Conservation (phyloP, 2,797 vertebrate genomes). For the Clarias laeviceps region DNA sequence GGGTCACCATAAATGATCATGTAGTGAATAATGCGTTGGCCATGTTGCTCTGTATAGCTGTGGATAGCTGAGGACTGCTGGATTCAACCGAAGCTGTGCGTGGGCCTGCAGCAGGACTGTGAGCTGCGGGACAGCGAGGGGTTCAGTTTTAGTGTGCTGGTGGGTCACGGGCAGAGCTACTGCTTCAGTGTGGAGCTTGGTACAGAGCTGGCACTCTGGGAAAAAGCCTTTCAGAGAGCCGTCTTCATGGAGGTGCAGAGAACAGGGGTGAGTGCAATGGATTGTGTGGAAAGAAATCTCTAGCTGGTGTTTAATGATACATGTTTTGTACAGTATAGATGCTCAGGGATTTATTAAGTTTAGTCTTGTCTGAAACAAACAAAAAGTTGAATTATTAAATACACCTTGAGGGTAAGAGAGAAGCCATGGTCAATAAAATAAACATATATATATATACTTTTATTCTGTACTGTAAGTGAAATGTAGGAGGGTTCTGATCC, state of each 20-base stretch:
- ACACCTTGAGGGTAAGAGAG: neutral
- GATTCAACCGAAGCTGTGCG: conserved; percentile 86
- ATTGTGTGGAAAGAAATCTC: neutral
- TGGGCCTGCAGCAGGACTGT: conserved; percentile 84
- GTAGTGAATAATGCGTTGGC: neutral
- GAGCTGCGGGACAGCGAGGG: conserved; percentile 81
- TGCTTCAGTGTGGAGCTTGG: conserved; percentile 88
- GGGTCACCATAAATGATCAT: neutral
- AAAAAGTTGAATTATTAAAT: neutral
- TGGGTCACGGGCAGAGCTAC: conserved; percentile 85
- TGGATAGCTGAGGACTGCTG: conserved; percentile 89
- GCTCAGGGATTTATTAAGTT: conserved; percentile 5
- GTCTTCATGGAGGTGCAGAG: conserved; percentile 91
- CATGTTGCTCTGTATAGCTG: conserved; percentile 71
- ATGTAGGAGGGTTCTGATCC: neutral
- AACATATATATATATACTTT: neutral
- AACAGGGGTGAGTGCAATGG: conserved; percentile 78
- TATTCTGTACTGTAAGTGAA: neutral
- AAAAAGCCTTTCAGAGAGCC: conserved; percentile 90
- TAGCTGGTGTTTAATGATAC: conserved; percentile 15
- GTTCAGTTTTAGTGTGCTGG: conserved; percentile 88
- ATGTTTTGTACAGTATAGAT: conserved; percentile 21
- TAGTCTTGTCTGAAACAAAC: conserved; percentile 6
- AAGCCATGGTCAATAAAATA: neutral
- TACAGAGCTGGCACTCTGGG: conserved; percentile 85